Evolutionary conservation across 2,888 invertebrate genomes (phyloP), one percentile per base, ranked within the genome.

Genomic region (Phyllotreta striolata): DNA sequence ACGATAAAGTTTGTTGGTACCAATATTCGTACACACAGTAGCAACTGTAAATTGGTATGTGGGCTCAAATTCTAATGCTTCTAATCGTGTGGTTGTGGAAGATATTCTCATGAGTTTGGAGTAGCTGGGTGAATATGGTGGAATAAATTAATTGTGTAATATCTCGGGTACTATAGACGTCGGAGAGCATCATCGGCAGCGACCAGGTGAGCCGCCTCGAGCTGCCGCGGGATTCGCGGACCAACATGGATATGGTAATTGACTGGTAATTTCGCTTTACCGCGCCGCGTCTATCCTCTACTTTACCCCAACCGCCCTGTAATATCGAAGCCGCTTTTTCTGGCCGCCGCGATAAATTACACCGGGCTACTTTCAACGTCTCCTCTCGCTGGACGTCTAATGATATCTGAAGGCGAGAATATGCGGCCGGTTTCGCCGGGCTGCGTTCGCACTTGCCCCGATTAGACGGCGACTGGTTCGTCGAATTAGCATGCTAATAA

Each of bases 261-360:
- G 77, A 77, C 76, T 76, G 74, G 77, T 77, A 78, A 77, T 78
- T 76, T 77, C 75, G 76, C 76, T 76, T 74, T 62, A 56, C 60
- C 55, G 55, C 44, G 56, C 52, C 61, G 56, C 52, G 38, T 41
- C 34, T 10, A 46, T 37, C 57, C 54, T 63, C 54, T 63, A 63
- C 55, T 77, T 76, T 74, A 66, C 73, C 73, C 24, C 68, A 67
- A 77, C 79, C 79, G 80, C 80, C 78, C 78, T 80, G 75, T 79
- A 79, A 80, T 80, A 79, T 78, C 71, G 73, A 72, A 71, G 73
- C 79, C 79, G 79, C 78, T 67, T 54, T 62, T 66, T 67, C 68
- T 68, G 67, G 67, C 66, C 67, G 62, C 66, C 46, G 49, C 63
- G 47, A 68, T 63, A 49, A 55, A 64, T 62, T 68, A 58, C 41